phyloP scores from a whole-genome alignment of 2,113 vertebrate species.

The Glaucidium brasilianum region DNA sequence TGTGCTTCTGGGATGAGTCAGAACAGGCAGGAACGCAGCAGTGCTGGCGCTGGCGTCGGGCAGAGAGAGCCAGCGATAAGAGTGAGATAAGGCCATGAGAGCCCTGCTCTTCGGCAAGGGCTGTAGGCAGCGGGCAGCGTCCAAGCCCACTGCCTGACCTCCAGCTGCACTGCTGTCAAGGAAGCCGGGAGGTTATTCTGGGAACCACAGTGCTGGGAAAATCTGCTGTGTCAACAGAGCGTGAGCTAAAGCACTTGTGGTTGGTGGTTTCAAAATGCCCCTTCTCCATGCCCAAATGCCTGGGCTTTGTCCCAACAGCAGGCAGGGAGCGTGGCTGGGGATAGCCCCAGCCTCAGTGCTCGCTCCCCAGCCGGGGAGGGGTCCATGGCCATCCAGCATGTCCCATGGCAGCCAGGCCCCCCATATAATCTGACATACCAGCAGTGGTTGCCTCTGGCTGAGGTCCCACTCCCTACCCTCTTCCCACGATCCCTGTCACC shows the following conservation, averaged over 20 bases:
- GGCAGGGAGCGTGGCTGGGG: neutral
- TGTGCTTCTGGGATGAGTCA: slow-evolving; percentile 16
- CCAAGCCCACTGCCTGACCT: neutral
- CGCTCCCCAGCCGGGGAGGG: fast-evolving
- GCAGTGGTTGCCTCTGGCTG: neutral
- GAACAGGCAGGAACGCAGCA: neutral
- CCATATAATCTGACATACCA: fast-evolving
- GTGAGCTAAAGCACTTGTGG: neutral
- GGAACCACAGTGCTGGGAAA: neutral
- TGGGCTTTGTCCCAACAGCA: neutral
- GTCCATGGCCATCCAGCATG: fast-evolving
- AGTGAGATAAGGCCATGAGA: neutral
- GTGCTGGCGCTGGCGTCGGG: neutral
- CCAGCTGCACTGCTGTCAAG: neutral
- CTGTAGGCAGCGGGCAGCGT: neutral
- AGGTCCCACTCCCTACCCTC: neutral
- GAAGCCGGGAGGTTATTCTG: neutral
- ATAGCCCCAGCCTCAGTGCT: neutral
- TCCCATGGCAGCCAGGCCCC: fast-evolving
- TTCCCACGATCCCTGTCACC: neutral
- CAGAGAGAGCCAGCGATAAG: neutral
- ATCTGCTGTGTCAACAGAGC: neutral
- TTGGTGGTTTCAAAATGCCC: neutral
- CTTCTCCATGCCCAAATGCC: neutral
- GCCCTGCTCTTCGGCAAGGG: neutral